Evolutionary conservation across 1,140 invertebrate species (phyloP).

Genomic region (Lordiphosa collinella): DNA sequence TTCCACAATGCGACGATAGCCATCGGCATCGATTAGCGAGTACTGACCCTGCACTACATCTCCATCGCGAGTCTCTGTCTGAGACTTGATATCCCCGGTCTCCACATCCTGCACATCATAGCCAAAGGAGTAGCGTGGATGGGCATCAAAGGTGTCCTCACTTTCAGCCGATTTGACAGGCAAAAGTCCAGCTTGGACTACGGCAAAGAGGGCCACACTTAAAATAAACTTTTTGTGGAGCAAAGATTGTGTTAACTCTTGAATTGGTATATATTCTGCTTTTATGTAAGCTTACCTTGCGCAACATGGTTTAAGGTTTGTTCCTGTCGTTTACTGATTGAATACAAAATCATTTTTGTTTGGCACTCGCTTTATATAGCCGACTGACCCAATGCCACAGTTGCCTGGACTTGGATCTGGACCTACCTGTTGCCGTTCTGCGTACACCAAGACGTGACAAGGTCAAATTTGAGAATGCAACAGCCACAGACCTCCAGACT

Average conservation of each 20-base stretch:
- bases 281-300: conserved; percentile 27
- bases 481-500: conserved; percentile 37
- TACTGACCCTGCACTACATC: conserved; percentile 82
- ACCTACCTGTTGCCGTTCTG: conserved; percentile 35
- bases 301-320: conserved; percentile 40
- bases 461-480: conserved; percentile 16
- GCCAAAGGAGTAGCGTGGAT: conserved; percentile 81
- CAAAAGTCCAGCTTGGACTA: conserved; percentile 39
- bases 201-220: conserved; percentile 22
- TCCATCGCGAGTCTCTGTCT: conserved; percentile 82
- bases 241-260: not conserved
- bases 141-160: conserved; percentile 64
- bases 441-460: conserved; percentile 21
- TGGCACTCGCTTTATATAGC: conserved; percentile 43
- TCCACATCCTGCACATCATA: conserved; percentile 81
- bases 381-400: conserved; percentile 61
- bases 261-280: not conserved
- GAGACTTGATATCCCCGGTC: conserved; percentile 83
- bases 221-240: conserved; percentile 17
- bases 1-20: conserved; percentile 73
- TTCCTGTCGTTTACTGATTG: conserved; percentile 26
- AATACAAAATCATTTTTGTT: conserved; percentile 19
- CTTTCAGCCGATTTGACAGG: conserved; percentile 15
- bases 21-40: conserved; percentile 75
- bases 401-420: conserved; percentile 18